Evolutionary conservation across 2,797 vertebrate genomes (phyloP).

Genomic region (Oreonectes daqikongensis): DNA sequence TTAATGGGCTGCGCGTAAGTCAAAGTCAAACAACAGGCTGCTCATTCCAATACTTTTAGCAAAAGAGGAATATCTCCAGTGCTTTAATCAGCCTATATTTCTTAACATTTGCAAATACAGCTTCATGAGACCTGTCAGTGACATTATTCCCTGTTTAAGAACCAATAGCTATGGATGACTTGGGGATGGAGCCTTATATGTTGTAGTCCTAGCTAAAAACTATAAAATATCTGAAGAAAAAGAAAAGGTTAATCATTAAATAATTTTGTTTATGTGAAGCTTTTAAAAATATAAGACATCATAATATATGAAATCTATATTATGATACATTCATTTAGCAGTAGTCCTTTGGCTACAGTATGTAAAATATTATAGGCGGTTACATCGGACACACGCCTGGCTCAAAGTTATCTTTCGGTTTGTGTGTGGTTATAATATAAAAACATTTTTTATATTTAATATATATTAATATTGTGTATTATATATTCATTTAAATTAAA

Average conservation of each 20-base stretch:
- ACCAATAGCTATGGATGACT: not conserved
- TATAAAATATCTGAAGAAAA: not conserved
- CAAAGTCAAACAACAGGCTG: constrained; percentile 49
- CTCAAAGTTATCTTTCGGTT: too few relatives aligned
- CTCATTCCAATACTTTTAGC: constrained; percentile 16
- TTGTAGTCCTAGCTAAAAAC: constrained; percentile 22
- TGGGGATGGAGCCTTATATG: constrained; percentile 18
- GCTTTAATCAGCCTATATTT: not conserved
- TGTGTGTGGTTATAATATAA: too few relatives aligned
- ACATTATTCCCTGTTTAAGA: not conserved
- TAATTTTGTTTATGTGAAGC: not conserved
- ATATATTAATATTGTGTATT: too few relatives aligned
- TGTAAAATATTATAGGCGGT: too few relatives aligned
- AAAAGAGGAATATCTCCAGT: not conserved
- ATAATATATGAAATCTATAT: too few relatives aligned
- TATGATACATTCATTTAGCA: too few relatives aligned
- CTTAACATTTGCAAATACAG: constrained; percentile 3
- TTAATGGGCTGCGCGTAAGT: constrained; percentile 53
- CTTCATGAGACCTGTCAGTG: constrained; percentile 16
- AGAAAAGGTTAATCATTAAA: not conserved
- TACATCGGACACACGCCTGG: too few relatives aligned
- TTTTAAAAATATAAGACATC: not conserved
- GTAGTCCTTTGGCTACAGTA: too few relatives aligned
- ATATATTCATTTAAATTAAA: too few relatives aligned
- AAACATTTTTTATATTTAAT: too few relatives aligned